Conservation (phyloP, 2,888 invertebrate species). For the Dryadula phaetusa region DNA sequence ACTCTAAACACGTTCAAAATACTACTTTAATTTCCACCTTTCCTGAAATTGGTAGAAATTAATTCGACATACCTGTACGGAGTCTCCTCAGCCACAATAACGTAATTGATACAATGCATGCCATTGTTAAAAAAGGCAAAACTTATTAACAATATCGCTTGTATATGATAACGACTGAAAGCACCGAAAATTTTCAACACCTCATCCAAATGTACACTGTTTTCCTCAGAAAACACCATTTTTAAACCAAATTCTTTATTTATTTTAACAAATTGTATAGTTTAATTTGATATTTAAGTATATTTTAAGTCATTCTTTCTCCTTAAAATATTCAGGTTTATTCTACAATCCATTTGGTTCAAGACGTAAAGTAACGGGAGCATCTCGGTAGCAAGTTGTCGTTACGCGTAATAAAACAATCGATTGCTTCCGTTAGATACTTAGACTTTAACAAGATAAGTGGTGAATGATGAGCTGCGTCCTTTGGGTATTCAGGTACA, state of each 20-base stretch:
- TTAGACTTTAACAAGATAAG: conserved; percentile 38
- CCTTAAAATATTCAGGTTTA: not conserved
- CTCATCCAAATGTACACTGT: conserved; percentile 50
- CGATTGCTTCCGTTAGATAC: conserved; percentile 38
- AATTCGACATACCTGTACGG: conserved; percentile 47
- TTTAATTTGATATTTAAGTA: not conserved
- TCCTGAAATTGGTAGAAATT: not conserved
- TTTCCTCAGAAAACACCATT: conserved; percentile 38
- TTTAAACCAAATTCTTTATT: conserved; percentile 13
- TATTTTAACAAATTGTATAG: not conserved
- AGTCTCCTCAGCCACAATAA: conserved; percentile 51
- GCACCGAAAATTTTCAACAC: conserved; percentile 50
- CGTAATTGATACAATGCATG: conserved; percentile 52
- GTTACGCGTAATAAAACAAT: conserved; percentile 36
- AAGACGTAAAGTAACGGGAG: not conserved
- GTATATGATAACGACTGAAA: conserved; percentile 49
- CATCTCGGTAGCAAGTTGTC: not conserved
- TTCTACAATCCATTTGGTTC: not conserved
- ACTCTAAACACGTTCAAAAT: too few species aligned
- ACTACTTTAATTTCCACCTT: too few species aligned
- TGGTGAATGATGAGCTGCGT: conserved; percentile 32
- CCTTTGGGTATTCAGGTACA: conserved; percentile 28
- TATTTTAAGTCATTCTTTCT: not conserved
- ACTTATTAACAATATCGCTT: conserved; percentile 48
- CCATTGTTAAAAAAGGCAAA: conserved; percentile 51